These are phyloP conservation scores for Aurelia aurita DNA, from an alignment of 30 jellyfish, hydroid and myxozoan species.

Conservation along the genomic window DNA sequence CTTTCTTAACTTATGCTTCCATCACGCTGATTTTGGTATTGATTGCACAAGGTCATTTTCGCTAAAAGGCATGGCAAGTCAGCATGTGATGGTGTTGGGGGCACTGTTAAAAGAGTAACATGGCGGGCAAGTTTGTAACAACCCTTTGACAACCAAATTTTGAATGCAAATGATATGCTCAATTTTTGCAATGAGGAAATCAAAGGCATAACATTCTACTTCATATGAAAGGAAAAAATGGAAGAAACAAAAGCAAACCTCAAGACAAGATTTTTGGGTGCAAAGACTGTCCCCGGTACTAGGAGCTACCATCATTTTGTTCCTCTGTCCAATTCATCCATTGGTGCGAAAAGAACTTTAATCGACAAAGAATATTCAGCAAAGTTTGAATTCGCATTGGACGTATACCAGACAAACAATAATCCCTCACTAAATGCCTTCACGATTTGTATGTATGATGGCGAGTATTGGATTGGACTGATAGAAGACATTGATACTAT, in stretches of 20 bases:
- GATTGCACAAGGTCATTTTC: constrained; percentile 76
- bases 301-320: constrained; percentile 52
- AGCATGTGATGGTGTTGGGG: constrained; percentile 85
- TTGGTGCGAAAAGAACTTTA: constrained; percentile 27
- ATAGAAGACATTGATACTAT: background rate
- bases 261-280: constrained; percentile 40
- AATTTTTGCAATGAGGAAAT: constrained; percentile 47
- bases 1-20: constrained; percentile 67
- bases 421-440: constrained; percentile 4
- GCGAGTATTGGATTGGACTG: constrained; percentile 37
- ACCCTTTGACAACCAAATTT: constrained; percentile 25
- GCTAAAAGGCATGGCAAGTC: constrained; percentile 88
- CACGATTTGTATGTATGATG: constrained; percentile 31
- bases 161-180: constrained; percentile 50
- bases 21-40: constrained; percentile 44
- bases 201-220: constrained; percentile 55
- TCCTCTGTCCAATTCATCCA: constrained; percentile 51
- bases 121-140: constrained; percentile 73
- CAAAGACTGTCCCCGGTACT: constrained; percentile 76
- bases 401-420: background rate
- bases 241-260: constrained; percentile 28
- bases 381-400: constrained; percentile 33
- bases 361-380: constrained; percentile 32
- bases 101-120: constrained; percentile 73
- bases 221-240: constrained; percentile 28